Conservation (phyloP, 2,797 vertebrate genomes). For the Balearica regulorum region DNA sequence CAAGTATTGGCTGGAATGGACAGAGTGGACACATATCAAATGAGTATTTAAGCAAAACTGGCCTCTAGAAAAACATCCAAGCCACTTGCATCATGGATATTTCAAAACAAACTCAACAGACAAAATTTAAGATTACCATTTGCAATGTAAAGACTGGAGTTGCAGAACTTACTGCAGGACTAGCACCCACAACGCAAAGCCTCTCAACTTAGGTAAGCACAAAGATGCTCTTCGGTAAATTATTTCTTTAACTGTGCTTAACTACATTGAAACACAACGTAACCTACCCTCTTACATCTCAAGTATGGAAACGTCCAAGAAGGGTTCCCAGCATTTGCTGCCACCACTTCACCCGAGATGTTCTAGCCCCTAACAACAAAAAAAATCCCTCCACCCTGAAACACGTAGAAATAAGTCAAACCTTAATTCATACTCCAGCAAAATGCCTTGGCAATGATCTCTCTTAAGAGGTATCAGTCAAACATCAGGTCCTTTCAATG, state of each 20-base stretch:
- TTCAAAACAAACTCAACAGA: not conserved
- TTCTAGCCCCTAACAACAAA: not conserved
- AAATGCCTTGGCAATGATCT: not conserved
- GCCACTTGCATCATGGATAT: not conserved
- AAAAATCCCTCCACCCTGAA: not conserved
- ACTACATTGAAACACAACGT: not conserved
- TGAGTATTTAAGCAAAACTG: not conserved
- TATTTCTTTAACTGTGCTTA: not conserved
- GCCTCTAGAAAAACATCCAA: not conserved
- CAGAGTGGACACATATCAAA: not conserved
- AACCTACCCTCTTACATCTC: not conserved
- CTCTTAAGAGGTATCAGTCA: not conserved
- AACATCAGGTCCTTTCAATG: not conserved
- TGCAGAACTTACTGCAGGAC: not conserved
- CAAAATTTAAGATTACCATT: not conserved
- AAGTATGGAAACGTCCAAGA: not conserved
- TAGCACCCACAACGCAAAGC: not conserved
- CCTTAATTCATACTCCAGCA: not conserved
- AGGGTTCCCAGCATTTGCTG: not conserved
- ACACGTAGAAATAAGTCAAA: not conserved
- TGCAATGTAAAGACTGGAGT: not conserved
- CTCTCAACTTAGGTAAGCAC: not conserved
- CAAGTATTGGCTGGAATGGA: not conserved
- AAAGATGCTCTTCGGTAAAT: not conserved
- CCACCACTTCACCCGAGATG: not conserved